Conservation (phyloP, 2,797 vertebrate genomes). For the Ciconia nigra region DNA sequence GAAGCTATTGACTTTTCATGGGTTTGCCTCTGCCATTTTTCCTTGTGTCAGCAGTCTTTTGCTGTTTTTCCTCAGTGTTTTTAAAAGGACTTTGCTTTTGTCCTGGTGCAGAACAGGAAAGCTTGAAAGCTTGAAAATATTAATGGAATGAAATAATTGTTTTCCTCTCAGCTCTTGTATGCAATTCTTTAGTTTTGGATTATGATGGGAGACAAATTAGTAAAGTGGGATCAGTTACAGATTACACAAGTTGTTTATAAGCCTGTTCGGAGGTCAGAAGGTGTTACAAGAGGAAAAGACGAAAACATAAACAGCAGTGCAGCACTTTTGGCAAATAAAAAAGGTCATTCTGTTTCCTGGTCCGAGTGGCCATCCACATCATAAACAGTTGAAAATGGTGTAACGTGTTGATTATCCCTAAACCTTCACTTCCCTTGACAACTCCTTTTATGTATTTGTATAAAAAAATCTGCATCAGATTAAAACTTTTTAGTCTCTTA, state of each 20-base stretch:
- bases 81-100: slow-evolving; percentile 14
- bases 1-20: background rate
- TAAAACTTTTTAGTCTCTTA: background rate
- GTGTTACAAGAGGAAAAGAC: slow-evolving; percentile 65
- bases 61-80: slow-evolving; percentile 32
- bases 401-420: background rate
- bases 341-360: slow-evolving; percentile 64
- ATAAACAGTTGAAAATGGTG: slow-evolving; percentile 32
- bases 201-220: slow-evolving; percentile 13
- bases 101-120: slow-evolving; percentile 38
- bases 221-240: slow-evolving; percentile 17
- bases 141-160: slow-evolving; percentile 42
- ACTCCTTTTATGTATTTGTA: background rate
- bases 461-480: background rate
- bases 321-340: slow-evolving; percentile 61
- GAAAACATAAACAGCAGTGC: slow-evolving; percentile 54
- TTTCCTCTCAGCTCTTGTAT: background rate
- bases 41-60: slow-evolving; percentile 1
- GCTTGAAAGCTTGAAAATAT: slow-evolving; percentile 9
- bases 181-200: background rate
- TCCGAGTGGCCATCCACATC: slow-evolving; percentile 9
- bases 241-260: slow-evolving; percentile 63
- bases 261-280: slow-evolving; percentile 54
- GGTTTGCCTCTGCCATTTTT: background rate
- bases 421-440: slow-evolving; percentile 15